Evolutionary conservation across 2,113 vertebrate species (phyloP), one percentile per base, ranked within the genome.

Genomic region (Cnemophilus loriae): DNA sequence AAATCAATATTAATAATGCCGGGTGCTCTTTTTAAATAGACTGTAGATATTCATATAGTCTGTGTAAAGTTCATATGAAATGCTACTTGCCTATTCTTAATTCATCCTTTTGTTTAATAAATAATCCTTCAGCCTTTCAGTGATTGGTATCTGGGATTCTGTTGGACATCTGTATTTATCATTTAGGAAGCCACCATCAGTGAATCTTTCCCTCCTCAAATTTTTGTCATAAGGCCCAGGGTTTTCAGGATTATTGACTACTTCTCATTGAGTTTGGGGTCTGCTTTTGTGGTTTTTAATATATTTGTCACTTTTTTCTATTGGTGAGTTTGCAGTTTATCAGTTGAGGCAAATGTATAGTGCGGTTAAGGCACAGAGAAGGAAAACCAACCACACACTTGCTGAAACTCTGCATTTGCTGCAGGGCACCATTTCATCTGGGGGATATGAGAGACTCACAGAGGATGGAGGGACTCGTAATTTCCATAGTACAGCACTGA

Each of bases 391-490:
- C 90, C 84, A 49, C 91, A 70, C 79, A 27, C 64, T 97, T 92
- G 35, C 95, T 90, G 95, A 91, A 89, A 89, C 49, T 96, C 89
- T 90, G 26, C 57, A 49, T 91, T 97, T 95, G 89, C 96, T 61
- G 50, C 21, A 35, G 97, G 92, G 73, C 81, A 89, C 70, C 59
- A 41, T 95, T 96, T 96, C 94, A 95, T 96, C 75, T 96, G 95
- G 81, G 94, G 89, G 82, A 87, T 94, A 63, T 55, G 56, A 97
- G 80, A 98, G 97, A 97, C 93, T 98, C 97, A 97, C 63, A 86
- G 71, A 89, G 87, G 90, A 94, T 96, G 95, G 85, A 92, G 84
- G 84, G 84, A 81, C 69, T 97, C 93, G 95, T 30, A 95, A 88
- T 98, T 98, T 98, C 97, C 97, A 94, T 78, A 65, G 52, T 59